Evolutionary conservation across 2,113 vertebrate genomes (phyloP).

Genomic region (Elanus axillaris): DNA sequence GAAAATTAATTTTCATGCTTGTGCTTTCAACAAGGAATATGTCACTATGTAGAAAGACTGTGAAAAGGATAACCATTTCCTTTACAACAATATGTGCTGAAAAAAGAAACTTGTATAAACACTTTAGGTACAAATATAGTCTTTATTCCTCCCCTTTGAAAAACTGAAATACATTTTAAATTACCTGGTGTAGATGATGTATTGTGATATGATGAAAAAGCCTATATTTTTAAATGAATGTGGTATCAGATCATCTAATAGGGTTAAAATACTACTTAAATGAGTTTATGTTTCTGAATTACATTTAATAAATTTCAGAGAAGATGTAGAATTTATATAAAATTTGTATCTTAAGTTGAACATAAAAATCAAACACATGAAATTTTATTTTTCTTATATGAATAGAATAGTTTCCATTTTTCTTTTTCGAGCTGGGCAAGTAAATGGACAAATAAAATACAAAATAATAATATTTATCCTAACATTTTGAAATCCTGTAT

Average conservation of each 20-base stretch:
- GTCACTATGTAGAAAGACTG: neutral
- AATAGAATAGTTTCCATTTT: neutral
- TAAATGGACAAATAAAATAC: neutral
- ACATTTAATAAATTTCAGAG: neutral
- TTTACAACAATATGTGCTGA: neutral
- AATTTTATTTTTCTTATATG: neutral
- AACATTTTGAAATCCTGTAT: neutral
- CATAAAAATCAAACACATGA: neutral
- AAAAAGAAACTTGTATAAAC: neutral
- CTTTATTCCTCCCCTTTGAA: neutral
- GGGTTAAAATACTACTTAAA: conserved; percentile 5
- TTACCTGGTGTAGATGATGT: neutral
- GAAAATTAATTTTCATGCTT: conserved; percentile 22
- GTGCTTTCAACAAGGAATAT: conserved; percentile 7
- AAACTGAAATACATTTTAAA: neutral
- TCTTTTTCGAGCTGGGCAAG: neutral
- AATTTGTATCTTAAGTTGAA: neutral
- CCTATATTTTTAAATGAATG: neutral
- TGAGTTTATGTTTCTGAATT: neutral
- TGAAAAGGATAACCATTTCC: neutral
- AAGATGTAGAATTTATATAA: neutral
- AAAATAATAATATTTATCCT: neutral
- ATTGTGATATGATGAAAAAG: neutral
- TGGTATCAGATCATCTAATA: neutral
- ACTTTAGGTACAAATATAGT: neutral